Conservation (phyloP, 2,113 vertebrate species). For the Nothocercus julius region DNA sequence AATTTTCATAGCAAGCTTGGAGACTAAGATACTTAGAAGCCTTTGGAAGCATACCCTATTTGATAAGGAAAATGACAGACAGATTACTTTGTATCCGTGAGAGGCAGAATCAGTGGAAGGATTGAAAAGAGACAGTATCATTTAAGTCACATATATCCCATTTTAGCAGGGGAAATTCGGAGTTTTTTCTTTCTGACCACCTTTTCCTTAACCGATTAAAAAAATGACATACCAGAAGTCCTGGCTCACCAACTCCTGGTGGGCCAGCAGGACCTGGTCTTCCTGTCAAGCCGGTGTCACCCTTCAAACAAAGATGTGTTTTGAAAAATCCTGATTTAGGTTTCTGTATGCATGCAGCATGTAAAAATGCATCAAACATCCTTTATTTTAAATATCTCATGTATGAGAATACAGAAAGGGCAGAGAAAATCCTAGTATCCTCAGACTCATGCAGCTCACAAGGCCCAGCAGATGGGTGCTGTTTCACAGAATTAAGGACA, state of each 20-base stretch:
- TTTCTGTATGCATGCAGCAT: not conserved
- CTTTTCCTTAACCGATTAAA: not conserved
- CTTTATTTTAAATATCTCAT: not conserved
- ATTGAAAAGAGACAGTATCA: not conserved
- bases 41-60: not conserved
- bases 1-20: not conserved
- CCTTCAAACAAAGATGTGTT: constrained; percentile 75
- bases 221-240: constrained; percentile 80
- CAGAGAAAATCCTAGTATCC: not conserved
- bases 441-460: not conserved
- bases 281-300: constrained; percentile 85
- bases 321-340: not conserved
- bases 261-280: constrained; percentile 84
- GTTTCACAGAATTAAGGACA: not conserved
- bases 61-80: not conserved
- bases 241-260: constrained; percentile 85
- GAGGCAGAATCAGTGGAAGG: not conserved
- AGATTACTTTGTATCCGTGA: rapidly evolving
- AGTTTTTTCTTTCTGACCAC: not conserved
- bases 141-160: not conserved
- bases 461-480: not conserved
- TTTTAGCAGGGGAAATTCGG: not conserved
- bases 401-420: not conserved
- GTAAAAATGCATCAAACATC: not conserved
- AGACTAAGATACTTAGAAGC: not conserved